Conservation (phyloP, 2,797 vertebrate genomes). For the Aulostomus chinensis region DNA sequence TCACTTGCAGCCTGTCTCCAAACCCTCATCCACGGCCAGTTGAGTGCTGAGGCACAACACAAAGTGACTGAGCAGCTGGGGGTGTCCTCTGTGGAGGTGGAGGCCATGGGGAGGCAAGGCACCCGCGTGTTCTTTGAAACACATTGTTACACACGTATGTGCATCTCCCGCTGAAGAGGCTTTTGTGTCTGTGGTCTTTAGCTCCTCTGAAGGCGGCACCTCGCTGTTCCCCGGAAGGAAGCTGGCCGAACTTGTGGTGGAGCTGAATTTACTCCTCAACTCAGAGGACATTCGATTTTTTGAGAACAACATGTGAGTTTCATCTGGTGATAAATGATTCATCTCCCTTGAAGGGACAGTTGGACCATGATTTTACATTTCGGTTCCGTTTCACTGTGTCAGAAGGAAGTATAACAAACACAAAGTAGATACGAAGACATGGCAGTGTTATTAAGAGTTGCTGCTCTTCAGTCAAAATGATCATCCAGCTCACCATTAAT, state of each 20-base stretch:
- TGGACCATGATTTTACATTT: too few relatives aligned
- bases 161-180: neutral
- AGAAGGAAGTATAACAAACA: too few relatives aligned
- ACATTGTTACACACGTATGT: neutral
- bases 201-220: slow-evolving; percentile 30
- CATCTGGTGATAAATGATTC: neutral
- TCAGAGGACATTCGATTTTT: slow-evolving; percentile 72
- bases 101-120: slow-evolving; percentile 65
- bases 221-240: slow-evolving; percentile 69
- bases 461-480: too few relatives aligned
- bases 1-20: slow-evolving; percentile 91
- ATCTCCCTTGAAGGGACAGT: neutral
- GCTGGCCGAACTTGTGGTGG: slow-evolving; percentile 74
- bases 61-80: slow-evolving; percentile 50
- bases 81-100: slow-evolving; percentile 71
- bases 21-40: slow-evolving; percentile 82
- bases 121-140: neutral
- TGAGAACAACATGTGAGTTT: slow-evolving; percentile 78
- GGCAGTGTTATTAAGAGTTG: too few relatives aligned
- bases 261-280: slow-evolving; percentile 67
- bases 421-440: too few relatives aligned
- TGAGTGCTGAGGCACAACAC: slow-evolving; percentile 53
- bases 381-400: too few relatives aligned
- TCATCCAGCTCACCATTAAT: too few relatives aligned
- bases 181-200: slow-evolving; percentile 25